Percentiles rank a stretch among this genome's conserved stretches.
Evolutionary conservation across 2,888 invertebrate genomes (phyloP).

Genomic region (Drosophila neotestacea): DNA sequence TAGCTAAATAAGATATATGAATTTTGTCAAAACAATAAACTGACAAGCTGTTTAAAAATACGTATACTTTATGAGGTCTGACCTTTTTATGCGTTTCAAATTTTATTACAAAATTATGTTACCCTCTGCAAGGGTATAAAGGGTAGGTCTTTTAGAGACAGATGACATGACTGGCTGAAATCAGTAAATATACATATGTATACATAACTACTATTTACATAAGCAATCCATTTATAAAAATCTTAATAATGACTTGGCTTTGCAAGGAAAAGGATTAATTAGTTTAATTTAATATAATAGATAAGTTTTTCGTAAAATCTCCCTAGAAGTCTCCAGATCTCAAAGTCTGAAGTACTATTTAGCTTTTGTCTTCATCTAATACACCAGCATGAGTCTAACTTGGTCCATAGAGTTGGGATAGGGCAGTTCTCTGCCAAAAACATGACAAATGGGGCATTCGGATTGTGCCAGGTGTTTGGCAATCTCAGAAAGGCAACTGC

Average conservation of each 20-base stretch:
- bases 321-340: too few relatives aligned
- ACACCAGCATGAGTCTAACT: not conserved
- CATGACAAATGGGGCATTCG: constrained; percentile 26
- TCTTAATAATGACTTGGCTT: not conserved
- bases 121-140: not conserved
- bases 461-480: constrained; percentile 60
- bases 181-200: not conserved
- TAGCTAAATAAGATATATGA: too few relatives aligned
- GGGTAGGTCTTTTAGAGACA: not conserved
- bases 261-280: not conserved
- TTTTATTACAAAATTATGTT: not conserved
- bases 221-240: not conserved
- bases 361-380: not conserved
- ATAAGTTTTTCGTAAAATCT: not conserved
- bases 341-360: not conserved
- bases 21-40: too few relatives aligned
- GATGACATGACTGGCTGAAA: not conserved
- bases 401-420: constrained; percentile 17
- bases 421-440: constrained; percentile 17
- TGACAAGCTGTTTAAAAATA: too few relatives aligned
- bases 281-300: not conserved
- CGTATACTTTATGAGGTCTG: too few relatives aligned
- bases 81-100: not conserved
- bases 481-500: constrained; percentile 28
- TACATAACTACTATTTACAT: not conserved